phyloP scores from a whole-genome alignment of 2,113 vertebrate genomes.

The Heterocephalus glaber region DNA sequence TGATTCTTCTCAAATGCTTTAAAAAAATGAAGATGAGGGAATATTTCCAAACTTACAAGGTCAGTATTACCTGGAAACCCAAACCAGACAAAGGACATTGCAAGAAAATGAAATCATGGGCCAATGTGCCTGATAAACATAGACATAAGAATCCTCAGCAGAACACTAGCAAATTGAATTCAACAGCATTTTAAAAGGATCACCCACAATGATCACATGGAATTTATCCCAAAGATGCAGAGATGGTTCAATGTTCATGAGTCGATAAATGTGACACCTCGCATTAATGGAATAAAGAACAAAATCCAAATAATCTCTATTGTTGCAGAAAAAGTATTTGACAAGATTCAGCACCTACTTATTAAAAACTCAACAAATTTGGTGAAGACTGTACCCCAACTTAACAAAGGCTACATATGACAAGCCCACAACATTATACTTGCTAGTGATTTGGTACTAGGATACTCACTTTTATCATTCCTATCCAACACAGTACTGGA shows the following conservation, averaged over 20 bases:
- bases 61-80: neutral
- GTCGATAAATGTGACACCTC: neutral
- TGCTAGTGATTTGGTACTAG: neutral
- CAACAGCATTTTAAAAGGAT: neutral
- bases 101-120: neutral
- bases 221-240: neutral
- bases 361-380: neutral
- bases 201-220: neutral
- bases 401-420: neutral
- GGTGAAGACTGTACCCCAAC: neutral
- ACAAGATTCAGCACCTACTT: neutral
- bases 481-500: neutral
- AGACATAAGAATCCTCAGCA: neutral
- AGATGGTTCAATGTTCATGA: neutral
- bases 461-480: neutral
- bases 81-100: neutral
- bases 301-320: neutral
- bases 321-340: neutral
- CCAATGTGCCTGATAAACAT: neutral
- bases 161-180: neutral
- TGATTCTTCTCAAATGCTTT: neutral
- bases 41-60: neutral
- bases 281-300: neutral
- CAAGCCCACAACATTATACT: neutral
- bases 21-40: neutral